Conservation (phyloP, 2,888 invertebrate genomes). For the Campoplex nolae region DNA sequence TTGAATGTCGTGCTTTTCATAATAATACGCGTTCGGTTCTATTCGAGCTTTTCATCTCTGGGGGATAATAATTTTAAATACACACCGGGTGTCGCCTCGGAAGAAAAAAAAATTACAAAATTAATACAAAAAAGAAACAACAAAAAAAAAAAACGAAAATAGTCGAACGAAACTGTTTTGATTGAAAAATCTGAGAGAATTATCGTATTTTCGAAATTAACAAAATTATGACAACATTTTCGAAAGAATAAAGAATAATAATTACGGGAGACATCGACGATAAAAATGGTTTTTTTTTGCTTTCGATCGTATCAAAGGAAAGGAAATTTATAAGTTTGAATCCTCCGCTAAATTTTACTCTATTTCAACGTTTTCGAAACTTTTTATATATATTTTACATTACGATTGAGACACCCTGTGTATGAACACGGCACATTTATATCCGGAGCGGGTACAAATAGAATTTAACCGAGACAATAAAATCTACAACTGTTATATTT, state of each 20-base stretch:
- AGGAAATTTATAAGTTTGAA: background rate
- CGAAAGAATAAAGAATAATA: background rate
- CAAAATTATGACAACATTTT: background rate
- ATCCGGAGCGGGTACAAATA: conserved; percentile 42
- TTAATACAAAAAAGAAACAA: background rate
- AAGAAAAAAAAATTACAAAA: background rate
- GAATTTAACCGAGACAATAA: conserved; percentile 47
- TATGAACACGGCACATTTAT: conserved; percentile 6
- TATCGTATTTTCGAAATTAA: background rate
- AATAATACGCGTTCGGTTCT: conserved; percentile 31
- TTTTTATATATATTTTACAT: background rate
- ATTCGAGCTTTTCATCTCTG: background rate
- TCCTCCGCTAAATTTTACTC: too few relatives aligned
- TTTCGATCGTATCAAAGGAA: background rate
- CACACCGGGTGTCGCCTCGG: conserved; percentile 1
- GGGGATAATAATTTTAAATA: background rate
- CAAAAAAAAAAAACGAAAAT: background rate
- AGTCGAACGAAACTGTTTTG: background rate
- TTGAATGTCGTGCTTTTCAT: conserved; percentile 24
- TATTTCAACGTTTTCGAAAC: too few relatives aligned
- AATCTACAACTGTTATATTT: conserved; percentile 43
- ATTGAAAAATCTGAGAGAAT: background rate
- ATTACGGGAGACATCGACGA: background rate
- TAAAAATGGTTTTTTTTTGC: background rate
- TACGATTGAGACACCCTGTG: background rate